Percentiles rank a stretch among this genome's conserved stretches.
Evolutionary conservation across 1,140 invertebrate genomes (phyloP).

Genomic region (Phthorimaea operculella): DNA sequence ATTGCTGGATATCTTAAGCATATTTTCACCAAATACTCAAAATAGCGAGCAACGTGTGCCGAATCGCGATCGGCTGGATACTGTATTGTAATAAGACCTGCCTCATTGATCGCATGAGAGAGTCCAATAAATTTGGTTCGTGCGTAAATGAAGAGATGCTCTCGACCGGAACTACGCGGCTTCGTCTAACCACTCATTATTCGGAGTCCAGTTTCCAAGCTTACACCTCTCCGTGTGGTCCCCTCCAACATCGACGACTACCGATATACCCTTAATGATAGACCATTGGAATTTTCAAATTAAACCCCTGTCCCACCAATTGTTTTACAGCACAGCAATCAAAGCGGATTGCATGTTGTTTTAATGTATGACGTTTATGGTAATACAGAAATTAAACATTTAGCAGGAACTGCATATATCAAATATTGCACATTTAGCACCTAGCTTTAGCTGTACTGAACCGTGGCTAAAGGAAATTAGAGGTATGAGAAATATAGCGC

Average conservation of each 20-base stretch:
- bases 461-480: too few relatives aligned
- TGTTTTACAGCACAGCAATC: not conserved
- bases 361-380: too few relatives aligned
- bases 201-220: not conserved
- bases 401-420: too few relatives aligned
- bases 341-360: not conserved
- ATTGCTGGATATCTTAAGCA: too few relatives aligned
- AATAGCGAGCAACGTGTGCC: too few relatives aligned
- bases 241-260: not conserved
- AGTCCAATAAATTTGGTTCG: slow-evolving; percentile 11
- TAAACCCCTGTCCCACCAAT: not conserved
- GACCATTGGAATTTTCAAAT: slow-evolving; percentile 1
- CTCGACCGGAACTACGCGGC: slow-evolving; percentile 29
- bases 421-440: too few relatives aligned
- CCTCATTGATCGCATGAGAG: slow-evolving; percentile 8
- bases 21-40: too few relatives aligned
- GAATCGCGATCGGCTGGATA: too few relatives aligned
- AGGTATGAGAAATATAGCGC: too few relatives aligned
- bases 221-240: not conserved
- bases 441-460: too few relatives aligned
- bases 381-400: too few relatives aligned
- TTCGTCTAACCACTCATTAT: not conserved
- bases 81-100: not conserved
- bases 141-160: not conserved
- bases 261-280: not conserved